phyloP scores from a whole-genome alignment of 2,113 vertebrate species.

The Ochotona curzoniae region DNA sequence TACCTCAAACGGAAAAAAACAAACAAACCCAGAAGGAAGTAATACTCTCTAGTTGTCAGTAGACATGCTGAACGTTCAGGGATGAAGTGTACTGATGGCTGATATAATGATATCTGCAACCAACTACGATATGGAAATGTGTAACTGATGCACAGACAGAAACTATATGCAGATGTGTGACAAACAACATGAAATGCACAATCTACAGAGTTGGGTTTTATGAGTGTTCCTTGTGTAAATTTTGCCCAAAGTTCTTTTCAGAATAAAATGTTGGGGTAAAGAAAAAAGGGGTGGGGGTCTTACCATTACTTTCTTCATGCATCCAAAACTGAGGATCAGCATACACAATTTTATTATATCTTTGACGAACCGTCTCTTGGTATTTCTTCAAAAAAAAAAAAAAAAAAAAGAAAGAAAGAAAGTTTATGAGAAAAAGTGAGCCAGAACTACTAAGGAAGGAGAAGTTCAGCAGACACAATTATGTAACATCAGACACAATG shows the following conservation, averaged over 20 bases:
- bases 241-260: constrained; percentile 38
- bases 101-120: background rate
- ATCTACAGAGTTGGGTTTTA: background rate
- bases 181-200: background rate
- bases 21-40: background rate
- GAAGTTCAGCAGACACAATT: background rate
- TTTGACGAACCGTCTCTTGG: constrained; percentile 92
- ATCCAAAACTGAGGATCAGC: constrained; percentile 88
- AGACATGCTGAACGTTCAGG: background rate
- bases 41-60: background rate
- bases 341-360: constrained; percentile 90
- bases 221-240: background rate
- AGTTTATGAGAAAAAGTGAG: constrained; percentile 43
- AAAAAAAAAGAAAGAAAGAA: too few relatives aligned
- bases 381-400: constrained; percentile 87
- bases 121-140: background rate
- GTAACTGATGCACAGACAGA: background rate
- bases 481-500: background rate
- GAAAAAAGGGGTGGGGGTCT: constrained; percentile 28
- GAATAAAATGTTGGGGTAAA: background rate
- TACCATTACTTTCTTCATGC: constrained; percentile 84
- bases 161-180: background rate
- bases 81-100: background rate
- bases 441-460: constrained; percentile 16
- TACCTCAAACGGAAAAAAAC: constrained; percentile 36